Percentiles rank a stretch among this genome's conserved stretches.
Conservation (phyloP, 1,140 invertebrate genomes). For the Ectropis grisescens region DNA sequence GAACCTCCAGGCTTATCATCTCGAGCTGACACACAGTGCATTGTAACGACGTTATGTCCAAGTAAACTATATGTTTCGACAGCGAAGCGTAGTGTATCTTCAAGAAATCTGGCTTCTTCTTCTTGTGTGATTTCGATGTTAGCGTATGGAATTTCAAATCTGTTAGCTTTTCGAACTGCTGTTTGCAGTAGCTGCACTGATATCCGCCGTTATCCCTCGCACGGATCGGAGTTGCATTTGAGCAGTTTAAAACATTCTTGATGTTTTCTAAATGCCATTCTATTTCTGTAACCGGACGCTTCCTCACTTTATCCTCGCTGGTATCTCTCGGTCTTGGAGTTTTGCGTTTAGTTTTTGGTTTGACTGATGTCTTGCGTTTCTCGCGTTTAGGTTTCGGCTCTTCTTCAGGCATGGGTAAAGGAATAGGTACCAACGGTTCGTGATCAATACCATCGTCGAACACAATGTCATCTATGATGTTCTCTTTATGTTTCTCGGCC, state of each 20-base stretch:
- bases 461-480: not conserved
- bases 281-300: conserved; percentile 11
- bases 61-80: conserved; percentile 10
- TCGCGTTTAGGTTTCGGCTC: not conserved
- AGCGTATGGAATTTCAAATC: conserved; percentile 24
- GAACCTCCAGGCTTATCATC: conserved; percentile 10
- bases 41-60: conserved; percentile 22
- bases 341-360: not conserved
- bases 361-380: not conserved
- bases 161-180: conserved; percentile 16
- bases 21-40: conserved; percentile 18
- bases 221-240: conserved; percentile 29
- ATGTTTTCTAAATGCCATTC: conserved; percentile 29
- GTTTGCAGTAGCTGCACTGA: conserved; percentile 24
- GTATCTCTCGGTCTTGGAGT: no score
- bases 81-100: conserved; percentile 3
- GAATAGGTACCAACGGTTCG: no score
- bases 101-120: conserved; percentile 12
- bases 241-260: conserved; percentile 17
- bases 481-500: no score
- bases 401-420: no score
- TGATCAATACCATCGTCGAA: no score
- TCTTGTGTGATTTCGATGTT: conserved; percentile 7
- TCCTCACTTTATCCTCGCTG: not conserved
- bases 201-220: conserved; percentile 17